Evolutionary conservation across 2,888 invertebrate species (phyloP), one percentile per base, ranked within the genome.

Genomic region (Caenorhabditis sp.): DNA sequence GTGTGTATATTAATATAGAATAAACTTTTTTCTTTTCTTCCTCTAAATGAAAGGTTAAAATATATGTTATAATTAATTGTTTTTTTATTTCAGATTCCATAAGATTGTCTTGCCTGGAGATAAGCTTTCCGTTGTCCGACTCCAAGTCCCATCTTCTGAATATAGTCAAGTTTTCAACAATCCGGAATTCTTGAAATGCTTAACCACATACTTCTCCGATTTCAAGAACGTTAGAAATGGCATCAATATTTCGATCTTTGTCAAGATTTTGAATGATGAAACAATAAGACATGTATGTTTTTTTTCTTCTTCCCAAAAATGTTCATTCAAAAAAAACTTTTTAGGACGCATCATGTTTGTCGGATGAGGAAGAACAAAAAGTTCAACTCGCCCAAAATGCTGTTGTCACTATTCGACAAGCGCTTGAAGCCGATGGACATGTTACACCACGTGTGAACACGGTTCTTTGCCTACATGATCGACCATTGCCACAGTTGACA

Each of bases 211-310:
- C 17, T 43, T 43, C 43, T 10, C 12, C 17, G 3, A 17, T 56
- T 58, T 73, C 59, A 59, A 65, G 17, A 65, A 62, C 14, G 36
- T 36, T 27, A 63, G 62, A 23, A 38, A 38, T 38, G 25, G 58
- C 14, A 59, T 73, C 62, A 73, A 73, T 20, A 64, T 73, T 7
- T 73, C 73, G 17, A 73, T 68, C 31, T 73, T 73, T 25, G 68
- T 73, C 27, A 68, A 66, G 21, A 73, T 73, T n/a, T 43, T 31
- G 14, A 49, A 73, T 49, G 73, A 68, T 26, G 31, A 72, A 12
- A 23, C 65, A 31, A 31, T 62, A 14, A 67, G 64, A 27, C 59
- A 57, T 49, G 69, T 69, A 31, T 64, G 63, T 63, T 38, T 14
- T 52, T 52, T 21, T n/a, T 52, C 3, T 7, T 4, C n/a, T 23